These are phyloP conservation scores for Stenoptilia bipunctidactyla DNA, from an alignment of 2,888 invertebrate genomes.

Conservation along the genomic window DNA sequence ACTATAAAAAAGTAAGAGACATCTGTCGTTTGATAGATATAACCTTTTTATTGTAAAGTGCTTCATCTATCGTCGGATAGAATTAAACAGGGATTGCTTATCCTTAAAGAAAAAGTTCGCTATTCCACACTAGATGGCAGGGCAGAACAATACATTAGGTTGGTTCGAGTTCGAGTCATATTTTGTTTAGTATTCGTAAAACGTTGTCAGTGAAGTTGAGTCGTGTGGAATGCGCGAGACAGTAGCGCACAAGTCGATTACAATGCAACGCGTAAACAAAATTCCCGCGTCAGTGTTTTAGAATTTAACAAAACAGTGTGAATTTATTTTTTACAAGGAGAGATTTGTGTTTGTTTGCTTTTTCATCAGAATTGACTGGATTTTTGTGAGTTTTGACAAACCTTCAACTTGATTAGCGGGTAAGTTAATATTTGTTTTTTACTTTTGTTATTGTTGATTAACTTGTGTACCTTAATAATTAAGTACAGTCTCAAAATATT, in stretches of 20 bases:
- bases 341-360: slow-evolving; percentile 42
- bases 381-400: slow-evolving; percentile 29
- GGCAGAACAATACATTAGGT: too few relatives aligned
- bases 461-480: not conserved
- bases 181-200: slow-evolving; percentile 61
- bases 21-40: not conserved
- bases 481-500: too few relatives aligned
- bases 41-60: too few relatives aligned
- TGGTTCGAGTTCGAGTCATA: too few relatives aligned
- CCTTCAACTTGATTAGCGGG: slow-evolving; percentile 27
- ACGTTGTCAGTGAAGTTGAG: slow-evolving; percentile 44
- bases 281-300: slow-evolving; percentile 45
- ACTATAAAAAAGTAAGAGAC: too few relatives aligned
- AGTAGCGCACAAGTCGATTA: slow-evolving; percentile 38
- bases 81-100: too few relatives aligned
- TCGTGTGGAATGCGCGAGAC: slow-evolving; percentile 33
- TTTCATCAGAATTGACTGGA: slow-evolving; percentile 27
- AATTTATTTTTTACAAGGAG: slow-evolving; percentile 34
- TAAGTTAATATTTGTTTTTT: slow-evolving; percentile 24
- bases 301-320: slow-evolving; percentile 51
- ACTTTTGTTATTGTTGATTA: not conserved
- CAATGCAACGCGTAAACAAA: slow-evolving; percentile 44
- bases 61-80: not conserved
- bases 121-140: not conserved
- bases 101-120: too few relatives aligned